These are phyloP conservation scores for Myotis daubentonii DNA, from an alignment of 2,797 vertebrate species.

Conservation along the genomic window DNA sequence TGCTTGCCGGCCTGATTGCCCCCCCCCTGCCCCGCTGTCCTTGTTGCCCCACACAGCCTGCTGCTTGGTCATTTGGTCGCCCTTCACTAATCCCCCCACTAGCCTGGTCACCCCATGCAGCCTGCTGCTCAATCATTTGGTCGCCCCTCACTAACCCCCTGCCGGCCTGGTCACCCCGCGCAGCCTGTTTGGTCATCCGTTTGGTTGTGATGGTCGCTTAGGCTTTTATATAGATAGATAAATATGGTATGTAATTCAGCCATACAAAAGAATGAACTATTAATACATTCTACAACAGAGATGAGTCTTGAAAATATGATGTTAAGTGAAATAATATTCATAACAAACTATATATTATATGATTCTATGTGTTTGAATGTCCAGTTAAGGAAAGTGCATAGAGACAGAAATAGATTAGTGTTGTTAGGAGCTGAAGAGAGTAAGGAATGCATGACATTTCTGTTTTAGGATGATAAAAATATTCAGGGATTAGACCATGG, in stretches of 20 bases:
- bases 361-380: background rate
- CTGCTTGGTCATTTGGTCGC: too few relatives aligned
- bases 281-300: background rate
- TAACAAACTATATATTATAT: background rate
- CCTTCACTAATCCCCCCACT: too few relatives aligned
- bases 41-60: too few relatives aligned
- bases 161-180: too few relatives aligned
- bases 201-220: too few relatives aligned
- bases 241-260: background rate
- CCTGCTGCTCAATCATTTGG: too few relatives aligned
- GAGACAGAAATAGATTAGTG: background rate
- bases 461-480: background rate
- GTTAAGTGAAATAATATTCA: background rate
- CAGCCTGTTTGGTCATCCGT: too few relatives aligned
- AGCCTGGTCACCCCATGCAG: too few relatives aligned
- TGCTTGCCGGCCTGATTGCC: too few relatives aligned
- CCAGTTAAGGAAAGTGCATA: background rate
- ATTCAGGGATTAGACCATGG: background rate
- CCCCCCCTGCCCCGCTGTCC: too few relatives aligned
- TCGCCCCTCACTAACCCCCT: too few relatives aligned
- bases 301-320: background rate
- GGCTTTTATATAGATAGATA: too few relatives aligned
- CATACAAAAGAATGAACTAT: background rate
- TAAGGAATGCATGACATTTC: background rate
- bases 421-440: background rate